Evolutionary conservation across 2,113 vertebrate genomes (phyloP), one percentile per base, ranked within the genome.

Genomic region (Laterallus jamaicensis): DNA sequence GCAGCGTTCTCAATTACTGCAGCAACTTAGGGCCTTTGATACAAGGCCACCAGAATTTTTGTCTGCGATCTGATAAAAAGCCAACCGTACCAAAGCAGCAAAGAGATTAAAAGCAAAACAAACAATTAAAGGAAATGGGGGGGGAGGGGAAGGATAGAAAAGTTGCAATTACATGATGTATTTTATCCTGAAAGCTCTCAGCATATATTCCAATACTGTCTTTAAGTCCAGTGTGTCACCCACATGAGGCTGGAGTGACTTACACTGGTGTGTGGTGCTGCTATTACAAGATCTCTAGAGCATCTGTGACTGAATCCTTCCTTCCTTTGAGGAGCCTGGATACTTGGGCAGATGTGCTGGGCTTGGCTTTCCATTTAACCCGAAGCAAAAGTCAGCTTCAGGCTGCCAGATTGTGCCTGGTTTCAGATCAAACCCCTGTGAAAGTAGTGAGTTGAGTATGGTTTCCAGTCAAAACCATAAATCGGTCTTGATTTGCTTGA

Each of bases 391-490:
- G 58, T 76, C 74, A 73, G 58, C 44, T 55, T 44, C 8, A 73
- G 50, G 40, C 92, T 94, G 96, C 86, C 88, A 94, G 88, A 91
- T 55, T 85, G 81, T 69, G 93, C 83, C 81, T 94, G 88, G 77
- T 97, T 96, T 96, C 81, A 92, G 92, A 89, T 88, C 91, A 96
- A 94, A 82, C 66, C 91, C 82, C 70, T 82, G 58, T 87, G 91
- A 95, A 96, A 96, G 74, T 22, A 82, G 74, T 74, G 91, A 96
- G 92, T 63, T 80, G 88, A 85, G 88, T 55, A 93, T 50, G 78
- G 88, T 93, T 96, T 95, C 88, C 86, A 96, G 95, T 96, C 92
- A 69, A 93, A 95, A 93, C 96, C 91, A 80, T 95, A 97, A 92
- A 92, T 89, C 2, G 74, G 91, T 82, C 73, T 96, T 94, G 88